Percentiles rank a stretch among this genome's conserved stretches.
phyloP scores from a whole-genome alignment of 2,797 vertebrate genomes.

The Capromys pilorides region DNA sequence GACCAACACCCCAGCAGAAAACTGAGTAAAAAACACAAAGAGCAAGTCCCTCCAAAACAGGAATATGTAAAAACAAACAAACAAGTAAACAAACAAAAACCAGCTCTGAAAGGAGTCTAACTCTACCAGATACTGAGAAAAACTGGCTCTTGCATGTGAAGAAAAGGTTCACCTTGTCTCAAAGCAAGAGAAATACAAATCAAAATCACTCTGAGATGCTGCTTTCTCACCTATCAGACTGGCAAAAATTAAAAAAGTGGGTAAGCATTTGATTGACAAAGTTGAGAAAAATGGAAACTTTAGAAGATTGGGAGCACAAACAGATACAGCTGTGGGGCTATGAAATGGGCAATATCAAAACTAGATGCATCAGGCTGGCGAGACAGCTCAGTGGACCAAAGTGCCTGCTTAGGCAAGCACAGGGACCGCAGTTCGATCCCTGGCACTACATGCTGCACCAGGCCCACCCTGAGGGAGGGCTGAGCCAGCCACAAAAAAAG shows the following conservation, averaged over 20 bases:
- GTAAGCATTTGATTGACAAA: not conserved
- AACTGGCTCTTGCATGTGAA: not conserved
- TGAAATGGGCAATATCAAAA: not conserved
- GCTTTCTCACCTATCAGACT: not conserved
- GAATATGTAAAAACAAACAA: too few species aligned
- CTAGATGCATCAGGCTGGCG: too few species aligned
- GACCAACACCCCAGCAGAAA: not conserved
- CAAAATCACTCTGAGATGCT: not conserved
- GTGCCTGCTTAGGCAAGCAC: too few species aligned
- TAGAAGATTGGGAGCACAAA: not conserved
- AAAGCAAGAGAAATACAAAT: not conserved
- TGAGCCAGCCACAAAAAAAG: too few species aligned
- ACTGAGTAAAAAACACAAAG: not conserved
- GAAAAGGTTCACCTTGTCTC: not conserved
- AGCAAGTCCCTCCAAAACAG: not conserved
- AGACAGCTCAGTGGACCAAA: too few species aligned
- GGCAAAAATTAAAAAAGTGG: not conserved
- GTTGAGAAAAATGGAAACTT: not conserved
- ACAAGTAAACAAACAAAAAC: too few species aligned
- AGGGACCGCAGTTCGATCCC: too few species aligned
- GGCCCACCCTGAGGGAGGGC: too few species aligned
- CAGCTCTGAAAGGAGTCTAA: too few species aligned
- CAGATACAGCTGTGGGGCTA: too few species aligned
- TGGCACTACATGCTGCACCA: too few species aligned
- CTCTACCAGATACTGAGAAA: not conserved